phyloP scores from a whole-genome alignment of 2,113 vertebrate species.

The Cavia porcellus region DNA sequence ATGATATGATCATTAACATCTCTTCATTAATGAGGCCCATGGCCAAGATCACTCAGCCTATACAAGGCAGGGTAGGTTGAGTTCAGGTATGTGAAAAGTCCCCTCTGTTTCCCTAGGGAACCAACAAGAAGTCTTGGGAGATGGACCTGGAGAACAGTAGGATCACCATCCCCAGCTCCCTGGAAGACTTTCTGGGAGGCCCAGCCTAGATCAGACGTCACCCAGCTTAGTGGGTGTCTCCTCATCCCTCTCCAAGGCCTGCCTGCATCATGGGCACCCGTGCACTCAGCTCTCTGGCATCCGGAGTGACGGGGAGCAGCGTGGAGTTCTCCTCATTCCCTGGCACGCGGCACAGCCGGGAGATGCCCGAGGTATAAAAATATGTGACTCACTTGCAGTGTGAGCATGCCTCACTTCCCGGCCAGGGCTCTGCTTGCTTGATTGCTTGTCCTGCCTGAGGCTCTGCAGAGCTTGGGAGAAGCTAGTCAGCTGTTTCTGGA shows the following conservation, averaged over 20 bases:
- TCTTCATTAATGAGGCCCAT: background rate
- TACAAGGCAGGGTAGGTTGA: background rate
- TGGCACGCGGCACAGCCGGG: background rate
- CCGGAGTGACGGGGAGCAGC: background rate
- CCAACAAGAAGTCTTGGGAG: background rate
- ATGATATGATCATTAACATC: background rate
- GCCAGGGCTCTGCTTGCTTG: background rate
- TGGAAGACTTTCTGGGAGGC: background rate
- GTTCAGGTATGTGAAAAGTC: background rate
- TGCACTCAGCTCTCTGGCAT: background rate
- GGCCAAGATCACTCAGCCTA: background rate
- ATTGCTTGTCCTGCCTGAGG: background rate
- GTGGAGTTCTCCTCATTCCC: background rate
- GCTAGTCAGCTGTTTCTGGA: background rate
- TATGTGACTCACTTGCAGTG: background rate
- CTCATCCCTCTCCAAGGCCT: background rate
- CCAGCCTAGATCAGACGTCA: background rate
- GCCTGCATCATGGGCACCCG: rapidly evolving
- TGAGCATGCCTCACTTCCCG: background rate
- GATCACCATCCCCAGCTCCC: no score
- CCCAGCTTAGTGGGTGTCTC: background rate
- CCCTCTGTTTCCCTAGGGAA: background rate
- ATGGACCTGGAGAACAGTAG: no score
- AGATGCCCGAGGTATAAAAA: rapidly evolving
- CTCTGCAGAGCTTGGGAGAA: background rate